Evolutionary conservation across 2,113 vertebrate genomes (phyloP), one percentile per base, ranked within the genome.

Genomic region (Vombatus ursinus): DNA sequence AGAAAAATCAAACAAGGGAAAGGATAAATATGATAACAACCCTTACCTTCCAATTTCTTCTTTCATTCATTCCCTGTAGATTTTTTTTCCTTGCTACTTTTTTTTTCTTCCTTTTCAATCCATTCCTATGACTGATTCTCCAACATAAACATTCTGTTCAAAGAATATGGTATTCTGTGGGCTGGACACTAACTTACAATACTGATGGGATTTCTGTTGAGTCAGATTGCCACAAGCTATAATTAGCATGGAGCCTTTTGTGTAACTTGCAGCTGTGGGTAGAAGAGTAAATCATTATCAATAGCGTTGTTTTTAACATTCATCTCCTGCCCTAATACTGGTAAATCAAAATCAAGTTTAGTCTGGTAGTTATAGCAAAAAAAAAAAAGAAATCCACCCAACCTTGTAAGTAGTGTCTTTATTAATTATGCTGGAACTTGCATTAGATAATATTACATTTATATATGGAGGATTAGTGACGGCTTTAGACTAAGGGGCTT

Each of bases 241-340:
- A 96, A 96, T 96, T 97, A 96, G 93, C 93, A 92, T 9, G 50
- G 95, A 96, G 94, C 28, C 90, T 50, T 97, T 97, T 95, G 61
- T 95, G 91, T 91, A 95, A 95, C 93, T 92, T 28, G 89, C 57
- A 89, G 61, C 53, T 96, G 92, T 54, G 96, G 96, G 94, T 92
- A 89, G 96, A 61, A 94, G 90, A 68, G 51, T n/a, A 97, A 97
- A 93, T 96, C 96, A 94, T 92, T 97, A 93, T 50, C 77, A 37
- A 0, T 57, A 93, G 91, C n/a, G 16, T 44, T 57, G 52, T 96
- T 97, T 97, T 95, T 44, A 92, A 84, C 49, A 53, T 96, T 52
- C 52, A 50, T 92, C 24, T 77, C 50, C 95, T 84, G 90, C 92
- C 52, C 92, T 95, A 84, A 44, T n/a, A 49, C 11, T 90, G 54